Evolutionary conservation across 2,797 vertebrate species (phyloP).

Genomic region (Rhinella marina): DNA sequence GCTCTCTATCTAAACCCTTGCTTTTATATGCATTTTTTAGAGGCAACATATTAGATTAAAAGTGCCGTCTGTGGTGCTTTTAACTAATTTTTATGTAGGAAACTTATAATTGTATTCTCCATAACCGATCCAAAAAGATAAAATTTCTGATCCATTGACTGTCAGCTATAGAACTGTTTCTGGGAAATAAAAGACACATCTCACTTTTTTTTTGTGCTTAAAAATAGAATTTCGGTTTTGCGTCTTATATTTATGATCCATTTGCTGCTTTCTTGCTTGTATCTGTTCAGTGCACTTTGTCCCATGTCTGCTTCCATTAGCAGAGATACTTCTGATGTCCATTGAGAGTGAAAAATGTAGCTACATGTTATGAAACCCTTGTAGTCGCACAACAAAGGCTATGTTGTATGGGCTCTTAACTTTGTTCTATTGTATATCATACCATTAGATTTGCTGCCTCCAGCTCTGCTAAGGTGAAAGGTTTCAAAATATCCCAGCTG

Average conservation of each 20-base stretch:
- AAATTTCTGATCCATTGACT: background rate
- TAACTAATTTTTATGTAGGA: background rate
- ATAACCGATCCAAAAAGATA: background rate
- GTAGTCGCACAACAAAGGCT: slow-evolving; percentile 73
- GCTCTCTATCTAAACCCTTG: background rate
- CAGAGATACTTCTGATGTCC: slow-evolving; percentile 81
- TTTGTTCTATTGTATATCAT: slow-evolving; percentile 80
- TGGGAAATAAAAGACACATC: background rate
- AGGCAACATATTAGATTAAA: background rate
- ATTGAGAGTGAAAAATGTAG: slow-evolving; percentile 80
- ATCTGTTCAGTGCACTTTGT: slow-evolving; percentile 89
- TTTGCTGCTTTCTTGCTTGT: slow-evolving; percentile 79
- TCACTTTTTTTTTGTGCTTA: slow-evolving; percentile 59
- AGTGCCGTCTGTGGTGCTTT: background rate
- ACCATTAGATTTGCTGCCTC: slow-evolving; percentile 81
- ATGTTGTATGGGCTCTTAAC: slow-evolving; percentile 73
- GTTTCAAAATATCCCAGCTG: slow-evolving; percentile 72
- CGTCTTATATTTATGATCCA: slow-evolving; percentile 86
- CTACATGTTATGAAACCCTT: slow-evolving; percentile 73
- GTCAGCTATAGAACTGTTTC: background rate
- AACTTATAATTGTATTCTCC: background rate
- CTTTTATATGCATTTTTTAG: background rate
- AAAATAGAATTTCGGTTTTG: slow-evolving; percentile 77
- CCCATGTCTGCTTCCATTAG: slow-evolving; percentile 90
- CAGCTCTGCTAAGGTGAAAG: slow-evolving; percentile 68